Evolutionary conservation across 2,888 invertebrate genomes (phyloP), one percentile per base, ranked within the genome.

Genomic region (Cheilosia variabilis): DNA sequence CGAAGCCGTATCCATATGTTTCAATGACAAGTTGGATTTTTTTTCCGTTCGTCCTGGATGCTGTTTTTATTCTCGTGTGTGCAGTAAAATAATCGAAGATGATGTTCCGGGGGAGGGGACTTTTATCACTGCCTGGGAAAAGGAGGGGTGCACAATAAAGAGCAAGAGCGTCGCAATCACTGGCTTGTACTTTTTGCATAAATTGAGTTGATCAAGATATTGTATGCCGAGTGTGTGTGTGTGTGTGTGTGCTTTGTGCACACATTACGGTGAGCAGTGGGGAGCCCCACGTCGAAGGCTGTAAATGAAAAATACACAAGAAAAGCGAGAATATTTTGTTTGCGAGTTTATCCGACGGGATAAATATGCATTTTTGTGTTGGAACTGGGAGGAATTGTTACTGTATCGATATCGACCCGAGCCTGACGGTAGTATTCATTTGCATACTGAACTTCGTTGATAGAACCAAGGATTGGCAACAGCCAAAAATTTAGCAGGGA

Each of bases 121-220:
- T 43, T 62, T 45, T 34, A 37, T 50, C 47, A 37, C 47, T 41
- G 27, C 17, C 27, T 19, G 13, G 22, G n/a, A 65, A 41, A 31
- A 31, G 13, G 19, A 19, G 22, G 37, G 10, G 31, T 9, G 7
- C 9, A 31, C 31, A 31, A 31, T 31, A 31, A 31, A 31, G 31
- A 31, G 31, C 22, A 37, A 10, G 13, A 4, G 53, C 66, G 31
- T 63, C 47, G 17, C 43, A 81, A 76, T 69, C 69, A 63, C 37
- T 71, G 55, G 24, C 31, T 2, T 9, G 2, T 31, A 60, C 34
- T 45, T 69, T 69, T 69, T 65, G 76, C 68, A 81, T 81, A 76
- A 81, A 81, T 81, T 76, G 71, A 76, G 63, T 45, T 65, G 75
- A 75, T 75, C 75, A 63, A 71, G 68, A 62, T 53, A 73, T 53